These are phyloP conservation scores for Diplolepis rosae DNA, from an alignment of 2,888 invertebrate genomes.

Conservation along the genomic window DNA sequence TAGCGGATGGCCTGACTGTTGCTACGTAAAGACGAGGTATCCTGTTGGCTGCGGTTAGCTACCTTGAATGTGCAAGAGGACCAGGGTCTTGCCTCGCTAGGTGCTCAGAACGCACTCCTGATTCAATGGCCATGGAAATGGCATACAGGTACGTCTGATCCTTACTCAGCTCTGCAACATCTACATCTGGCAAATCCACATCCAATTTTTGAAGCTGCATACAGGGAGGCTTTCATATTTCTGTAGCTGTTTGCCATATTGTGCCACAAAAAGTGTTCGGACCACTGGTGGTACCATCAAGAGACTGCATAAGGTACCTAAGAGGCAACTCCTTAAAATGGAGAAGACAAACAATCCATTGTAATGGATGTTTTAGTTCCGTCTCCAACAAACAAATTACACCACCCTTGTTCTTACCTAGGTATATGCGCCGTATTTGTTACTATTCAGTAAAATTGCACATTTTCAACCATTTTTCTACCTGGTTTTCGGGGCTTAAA, in stretches of 20 bases:
- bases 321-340: conserved; percentile 32
- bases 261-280: conserved; percentile 22
- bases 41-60: conserved; percentile 33
- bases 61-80: conserved; percentile 26
- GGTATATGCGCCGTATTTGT: background rate
- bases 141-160: conserved; percentile 11
- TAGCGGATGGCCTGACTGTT: background rate
- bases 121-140: conserved; percentile 27
- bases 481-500: background rate
- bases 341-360: conserved; percentile 33
- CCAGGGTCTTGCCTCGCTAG: conserved; percentile 31
- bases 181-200: conserved; percentile 17
- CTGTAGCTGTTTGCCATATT: conserved; percentile 12
- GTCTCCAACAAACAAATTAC: conserved; percentile 27
- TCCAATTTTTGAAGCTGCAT: conserved; percentile 6
- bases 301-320: conserved; percentile 18
- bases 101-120: conserved; percentile 34
- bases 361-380: conserved; percentile 23
- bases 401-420: conserved; percentile 13
- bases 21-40: no score
- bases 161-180: conserved; percentile 8
- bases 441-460: background rate
- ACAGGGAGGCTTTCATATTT: conserved; percentile 4
- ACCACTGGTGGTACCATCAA: conserved; percentile 30
- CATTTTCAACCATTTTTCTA: background rate